These are phyloP conservation scores for Semibalanus balanoides DNA, from an alignment of 1,140 invertebrate species.

Conservation along the genomic window DNA sequence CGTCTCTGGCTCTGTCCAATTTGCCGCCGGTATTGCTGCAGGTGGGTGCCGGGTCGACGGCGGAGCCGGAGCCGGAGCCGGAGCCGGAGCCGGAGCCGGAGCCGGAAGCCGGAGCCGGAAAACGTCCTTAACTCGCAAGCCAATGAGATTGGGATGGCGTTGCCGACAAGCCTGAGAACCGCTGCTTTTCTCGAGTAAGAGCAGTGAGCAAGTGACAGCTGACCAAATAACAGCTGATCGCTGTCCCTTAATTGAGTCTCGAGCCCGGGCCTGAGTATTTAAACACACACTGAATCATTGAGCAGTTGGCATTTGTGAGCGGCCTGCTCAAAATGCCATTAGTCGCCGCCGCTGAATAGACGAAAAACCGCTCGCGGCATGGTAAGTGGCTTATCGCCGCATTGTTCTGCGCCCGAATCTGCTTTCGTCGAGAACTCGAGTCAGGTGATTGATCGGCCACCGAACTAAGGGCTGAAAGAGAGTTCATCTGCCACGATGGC, in stretches of 20 bases:
- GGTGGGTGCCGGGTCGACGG: too few species aligned
- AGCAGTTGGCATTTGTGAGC: neutral
- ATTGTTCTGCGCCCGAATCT: neutral
- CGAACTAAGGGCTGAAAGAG: neutral
- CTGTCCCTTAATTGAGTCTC: neutral
- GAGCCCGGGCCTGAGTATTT: neutral
- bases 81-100: too few species aligned
- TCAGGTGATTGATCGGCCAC: neutral
- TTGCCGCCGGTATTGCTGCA: too few species aligned
- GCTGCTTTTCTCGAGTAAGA: too few species aligned
- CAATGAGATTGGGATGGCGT: too few species aligned
- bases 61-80: too few species aligned
- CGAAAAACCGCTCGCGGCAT: neutral
- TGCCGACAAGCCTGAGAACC: too few species aligned
- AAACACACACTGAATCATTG: conserved; percentile 1
- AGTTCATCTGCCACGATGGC: neutral
- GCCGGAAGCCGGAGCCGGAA: too few species aligned
- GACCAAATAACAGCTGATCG: neutral
- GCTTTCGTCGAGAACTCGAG: neutral
- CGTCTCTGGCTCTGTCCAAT: too few species aligned
- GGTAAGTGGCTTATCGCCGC: neutral
- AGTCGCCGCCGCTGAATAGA: neutral
- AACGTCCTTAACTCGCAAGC: too few species aligned
- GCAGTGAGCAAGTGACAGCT: too few species aligned
- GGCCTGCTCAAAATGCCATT: neutral